A percentile compares a stretch with the other conserved stretches of the same genome.
Evolutionary conservation across 2,113 vertebrate species (phyloP).

Genomic region (Noctilio leporinus): DNA sequence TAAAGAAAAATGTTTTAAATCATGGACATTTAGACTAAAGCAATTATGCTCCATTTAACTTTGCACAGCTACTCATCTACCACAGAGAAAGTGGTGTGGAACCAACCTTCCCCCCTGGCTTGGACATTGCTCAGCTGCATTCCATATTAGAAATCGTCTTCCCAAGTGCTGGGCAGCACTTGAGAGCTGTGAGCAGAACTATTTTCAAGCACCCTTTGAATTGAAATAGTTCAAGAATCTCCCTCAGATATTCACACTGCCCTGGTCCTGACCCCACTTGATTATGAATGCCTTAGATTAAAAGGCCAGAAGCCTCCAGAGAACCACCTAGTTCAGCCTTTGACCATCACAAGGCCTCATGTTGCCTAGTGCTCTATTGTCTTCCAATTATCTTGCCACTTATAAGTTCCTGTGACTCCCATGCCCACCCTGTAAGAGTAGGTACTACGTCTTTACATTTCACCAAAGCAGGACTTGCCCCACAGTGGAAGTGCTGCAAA

Average conservation of each 20-base stretch:
- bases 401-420: not conserved
- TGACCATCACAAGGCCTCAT: not conserved
- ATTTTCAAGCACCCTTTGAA: not conserved
- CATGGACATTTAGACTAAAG: not conserved
- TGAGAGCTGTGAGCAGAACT: conserved; percentile 3
- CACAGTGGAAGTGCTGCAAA: not conserved
- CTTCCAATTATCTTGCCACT: not conserved
- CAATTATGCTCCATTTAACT: not conserved
- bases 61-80: not conserved
- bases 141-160: not conserved
- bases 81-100: not conserved
- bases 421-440: not conserved
- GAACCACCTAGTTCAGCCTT: not conserved
- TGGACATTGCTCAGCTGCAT: not conserved
- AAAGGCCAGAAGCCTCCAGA: not conserved
- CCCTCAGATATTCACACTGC: not conserved
- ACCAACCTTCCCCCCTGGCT: not conserved
- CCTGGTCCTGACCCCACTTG: not conserved
- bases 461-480: not conserved
- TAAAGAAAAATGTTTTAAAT: not conserved
- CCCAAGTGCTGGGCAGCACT: not conserved
- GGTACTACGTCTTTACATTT: not conserved
- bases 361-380: not conserved
- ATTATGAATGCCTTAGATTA: not conserved
- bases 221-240: conserved; percentile 40